These are phyloP conservation scores for Cyphomyrmex costatus DNA, from an alignment of 1,140 invertebrate species.

Conservation along the genomic window DNA sequence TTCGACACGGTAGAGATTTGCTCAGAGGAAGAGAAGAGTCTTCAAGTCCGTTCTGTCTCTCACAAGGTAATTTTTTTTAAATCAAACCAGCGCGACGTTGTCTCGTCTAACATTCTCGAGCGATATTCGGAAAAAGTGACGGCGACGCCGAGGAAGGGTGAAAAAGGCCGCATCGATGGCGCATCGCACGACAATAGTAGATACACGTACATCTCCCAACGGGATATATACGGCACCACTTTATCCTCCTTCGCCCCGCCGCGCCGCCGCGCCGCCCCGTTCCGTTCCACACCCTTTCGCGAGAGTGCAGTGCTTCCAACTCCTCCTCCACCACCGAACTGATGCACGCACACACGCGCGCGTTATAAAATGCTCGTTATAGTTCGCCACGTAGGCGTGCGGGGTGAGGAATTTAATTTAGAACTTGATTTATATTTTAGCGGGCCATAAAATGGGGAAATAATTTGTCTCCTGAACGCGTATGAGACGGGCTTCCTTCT, in stretches of 20 bases:
- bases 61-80: slow-evolving; percentile 51
- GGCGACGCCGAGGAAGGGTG: slow-evolving; percentile 42
- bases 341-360: slow-evolving; percentile 71
- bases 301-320: no score
- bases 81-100: slow-evolving; percentile 25
- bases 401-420: slow-evolving; percentile 85
- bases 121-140: slow-evolving; percentile 46
- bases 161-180: slow-evolving; percentile 54
- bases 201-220: slow-evolving; percentile 12
- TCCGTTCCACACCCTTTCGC: slow-evolving; percentile 39
- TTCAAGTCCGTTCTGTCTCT: slow-evolving; percentile 23
- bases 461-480: slow-evolving; percentile 85
- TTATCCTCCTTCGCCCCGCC: slow-evolving; percentile 2
- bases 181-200: slow-evolving; percentile 42
- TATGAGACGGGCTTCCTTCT: slow-evolving; percentile 79
- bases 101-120: slow-evolving; percentile 37
- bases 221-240: not conserved
- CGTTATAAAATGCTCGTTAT: slow-evolving; percentile 84
- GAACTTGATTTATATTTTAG: slow-evolving; percentile 86
- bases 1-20: slow-evolving; percentile 42
- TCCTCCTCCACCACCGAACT: not conserved
- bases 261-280: slow-evolving; percentile 9
- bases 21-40: slow-evolving; percentile 57
- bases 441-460: slow-evolving; percentile 85
- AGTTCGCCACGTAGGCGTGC: slow-evolving; percentile 75